phyloP scores from a whole-genome alignment of 2,888 invertebrate genomes.

The Macaria notata region DNA sequence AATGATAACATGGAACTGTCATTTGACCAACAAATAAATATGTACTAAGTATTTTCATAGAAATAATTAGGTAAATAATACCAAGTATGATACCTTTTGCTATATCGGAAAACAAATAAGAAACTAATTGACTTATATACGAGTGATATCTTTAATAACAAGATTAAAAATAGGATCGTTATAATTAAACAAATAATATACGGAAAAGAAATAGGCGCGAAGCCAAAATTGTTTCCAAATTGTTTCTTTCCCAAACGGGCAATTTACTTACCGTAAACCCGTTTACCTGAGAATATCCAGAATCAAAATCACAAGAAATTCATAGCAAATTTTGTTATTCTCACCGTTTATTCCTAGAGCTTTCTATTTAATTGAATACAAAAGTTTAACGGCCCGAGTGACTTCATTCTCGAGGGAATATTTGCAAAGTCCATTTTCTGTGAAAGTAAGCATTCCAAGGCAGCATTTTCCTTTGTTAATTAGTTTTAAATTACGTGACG shows the following conservation, averaged over 20 bases:
- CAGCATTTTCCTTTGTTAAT: constrained; percentile 76
- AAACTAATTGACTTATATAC: too few species aligned
- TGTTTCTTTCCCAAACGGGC: constrained; percentile 9
- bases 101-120: too few species aligned
- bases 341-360: constrained; percentile 63
- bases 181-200: too few species aligned
- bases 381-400: constrained; percentile 73
- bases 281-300: constrained; percentile 50
- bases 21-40: too few species aligned
- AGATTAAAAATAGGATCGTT: too few species aligned
- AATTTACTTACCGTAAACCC: constrained; percentile 32
- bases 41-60: too few species aligned
- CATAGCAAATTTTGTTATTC: constrained; percentile 53
- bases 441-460: constrained; percentile 69
- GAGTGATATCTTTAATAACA: too few species aligned
- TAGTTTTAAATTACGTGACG: constrained; percentile 78
- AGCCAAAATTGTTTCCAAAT: neutral
- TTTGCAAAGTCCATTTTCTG: constrained; percentile 75
- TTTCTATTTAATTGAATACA: constrained; percentile 79
- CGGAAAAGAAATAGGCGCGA: too few species aligned
- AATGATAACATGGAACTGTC: too few species aligned
- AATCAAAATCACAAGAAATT: constrained; percentile 51
- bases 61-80: too few species aligned
- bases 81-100: too few species aligned
- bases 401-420: constrained; percentile 67